Evolutionary conservation across 2,888 invertebrate species (phyloP), one percentile per base, ranked within the genome.

Genomic region (Sepioteuthis lessoniana): DNA sequence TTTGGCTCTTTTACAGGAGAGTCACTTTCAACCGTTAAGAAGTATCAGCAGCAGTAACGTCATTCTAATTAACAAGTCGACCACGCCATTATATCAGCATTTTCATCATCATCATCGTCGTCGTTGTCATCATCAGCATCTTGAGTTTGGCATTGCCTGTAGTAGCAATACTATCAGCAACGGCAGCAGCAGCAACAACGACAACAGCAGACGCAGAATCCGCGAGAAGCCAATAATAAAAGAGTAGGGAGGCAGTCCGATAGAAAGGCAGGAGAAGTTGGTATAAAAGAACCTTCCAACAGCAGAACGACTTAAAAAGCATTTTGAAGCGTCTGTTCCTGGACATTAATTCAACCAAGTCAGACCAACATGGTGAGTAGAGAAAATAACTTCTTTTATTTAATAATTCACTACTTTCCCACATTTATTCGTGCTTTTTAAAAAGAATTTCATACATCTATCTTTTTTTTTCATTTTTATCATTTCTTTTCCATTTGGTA

Each of bases 341-440:
- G 76, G 76, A 76, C 76, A n/a, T 76, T 76, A 76, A 76, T 35
- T 76, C 76, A 76, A 76, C 76, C 76, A 76, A 76, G 76, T 76
- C 76, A 76, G 76, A 76, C 76, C 76, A 76, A 76, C 13, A 76
- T 76, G 76, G 76, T 76, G 2, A 76, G 76, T 76, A 76, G 16
- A 76, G 19, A 31, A 55, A 55, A 25, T 21, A 5, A 21, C 3
- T 47, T 25, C 21, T 55, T 5, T 25, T 21, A 21, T 21, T 55
- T 25, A 55, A 50, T 50, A 19, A 50, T 50, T 50, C 16, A 50
- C 25, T 21, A 50, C 16, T 50, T 55, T 42, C 42, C 7, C 3
- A 5, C 42, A 5, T 42, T 42, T 5, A 42, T 42, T 42, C 7
- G 7, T 3, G 7, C 7, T 42, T 5, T 5, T 5, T 5, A 42